phyloP scores from a whole-genome alignment of 2,797 vertebrate genomes.

The Echeneis naucrates region DNA sequence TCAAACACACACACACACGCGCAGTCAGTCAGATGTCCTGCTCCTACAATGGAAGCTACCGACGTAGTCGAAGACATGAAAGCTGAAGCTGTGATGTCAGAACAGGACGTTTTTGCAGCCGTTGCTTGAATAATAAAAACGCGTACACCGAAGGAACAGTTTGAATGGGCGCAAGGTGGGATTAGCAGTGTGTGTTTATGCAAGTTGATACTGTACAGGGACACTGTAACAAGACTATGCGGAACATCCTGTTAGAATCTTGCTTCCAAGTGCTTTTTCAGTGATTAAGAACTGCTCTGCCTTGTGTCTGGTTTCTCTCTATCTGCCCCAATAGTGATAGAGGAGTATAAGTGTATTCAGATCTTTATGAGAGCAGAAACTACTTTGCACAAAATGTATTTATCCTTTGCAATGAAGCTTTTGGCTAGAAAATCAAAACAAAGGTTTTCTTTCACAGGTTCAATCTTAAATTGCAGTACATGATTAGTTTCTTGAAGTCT shows the following conservation, averaged over 20 bases:
- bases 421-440: constrained; percentile 33
- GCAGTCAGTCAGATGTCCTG: constrained; percentile 31
- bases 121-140: constrained; percentile 23
- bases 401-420: constrained; percentile 58
- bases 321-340: constrained; percentile 47
- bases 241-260: constrained; percentile 32
- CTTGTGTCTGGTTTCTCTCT: constrained; percentile 55
- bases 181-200: constrained; percentile 48
- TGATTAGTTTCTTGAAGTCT: constrained; percentile 37
- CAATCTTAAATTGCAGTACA: constrained; percentile 55
- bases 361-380: constrained; percentile 47
- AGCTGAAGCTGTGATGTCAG: constrained; percentile 42
- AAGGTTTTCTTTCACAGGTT: constrained; percentile 31
- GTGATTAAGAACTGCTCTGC: constrained; percentile 54
- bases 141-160: constrained; percentile 36
- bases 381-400: constrained; percentile 76
- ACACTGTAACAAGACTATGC: constrained; percentile 53
- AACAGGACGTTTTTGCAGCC: constrained; percentile 32
- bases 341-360: constrained; percentile 62
- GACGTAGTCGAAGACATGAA: constrained; percentile 35
- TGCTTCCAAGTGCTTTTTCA: constrained; percentile 68
- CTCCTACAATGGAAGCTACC: constrained; percentile 40
- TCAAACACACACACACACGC: constrained; percentile 15
- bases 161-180: constrained; percentile 50
- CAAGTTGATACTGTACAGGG: constrained; percentile 55